Base-by-base conservation (phyloP, 2,888 invertebrate genomes). In the Chloroclysta siterata region DNA sequence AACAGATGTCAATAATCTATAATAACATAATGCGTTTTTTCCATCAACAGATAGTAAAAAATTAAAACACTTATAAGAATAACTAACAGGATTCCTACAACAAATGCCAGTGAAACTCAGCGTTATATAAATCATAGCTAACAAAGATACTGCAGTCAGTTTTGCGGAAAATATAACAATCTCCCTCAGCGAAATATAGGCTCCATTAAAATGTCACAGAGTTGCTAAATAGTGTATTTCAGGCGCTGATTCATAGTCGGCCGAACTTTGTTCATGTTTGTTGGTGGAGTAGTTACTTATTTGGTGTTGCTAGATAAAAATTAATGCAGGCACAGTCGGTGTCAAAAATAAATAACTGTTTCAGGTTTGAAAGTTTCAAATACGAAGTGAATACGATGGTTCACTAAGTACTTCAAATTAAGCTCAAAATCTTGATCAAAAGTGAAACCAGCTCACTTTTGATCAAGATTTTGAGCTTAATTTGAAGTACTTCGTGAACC, bases 101-200 rank as follows among this genome's bases (percentile, higher is more conserved):
- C 36, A 44, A 55, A 54, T 52, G 33, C n/a, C 11, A 15, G 33
- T n/a, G 8, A 47, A 59, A 59, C 22, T 44, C 53, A 29, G 29
- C n/a, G 22, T 36, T 39, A 46, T 28, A 52, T 11, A 44, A 83
- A 86, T 86, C 84, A 86, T 80, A 80, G 66, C 76, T 65, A 77
- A 80, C 79, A 79, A 80, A 76, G 80, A 77, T 73, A 75, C 73
- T 61, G 56, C 73, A 72, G 70, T 75, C 75, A 81, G 79, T 81
- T 79, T 77, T 75, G 80, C 60, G 73, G 80, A 80, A 81, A 83
- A 84, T 84, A 82, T 83, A 83, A 79, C 56, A 80, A 79, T 80
- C 80, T 77, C 72, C 67, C 62, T 72, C 81, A 80, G 72, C 81
- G 74, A 87, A 83, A 88, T 85, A 87, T 82, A 80, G 77, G 72